Evolutionary conservation across 2,888 invertebrate species (phyloP).

Genomic region (Phalangium opilio): DNA sequence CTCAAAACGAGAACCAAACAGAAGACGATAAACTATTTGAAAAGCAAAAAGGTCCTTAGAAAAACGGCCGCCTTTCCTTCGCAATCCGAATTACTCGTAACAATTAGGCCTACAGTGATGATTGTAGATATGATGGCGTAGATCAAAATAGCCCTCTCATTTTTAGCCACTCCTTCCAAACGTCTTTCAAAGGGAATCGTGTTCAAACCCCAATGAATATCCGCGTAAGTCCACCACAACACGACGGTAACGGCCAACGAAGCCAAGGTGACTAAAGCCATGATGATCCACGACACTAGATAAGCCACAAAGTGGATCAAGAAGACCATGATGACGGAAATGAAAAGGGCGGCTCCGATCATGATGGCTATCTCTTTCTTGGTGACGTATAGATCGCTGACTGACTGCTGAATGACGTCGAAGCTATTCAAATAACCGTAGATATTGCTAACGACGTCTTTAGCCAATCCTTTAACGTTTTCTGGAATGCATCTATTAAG

Average conservation of each 20-base stretch:
- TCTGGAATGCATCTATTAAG: constrained; percentile 76
- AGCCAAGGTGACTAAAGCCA: constrained; percentile 58
- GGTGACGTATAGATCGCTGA: constrained; percentile 71
- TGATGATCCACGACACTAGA: constrained; percentile 72
- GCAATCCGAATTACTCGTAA: no score
- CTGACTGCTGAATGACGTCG: constrained; percentile 72
- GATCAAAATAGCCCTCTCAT: constrained; percentile 68
- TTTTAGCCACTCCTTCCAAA: constrained; percentile 62
- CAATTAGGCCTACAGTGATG: constrained; percentile 51
- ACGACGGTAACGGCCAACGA: constrained; percentile 52
- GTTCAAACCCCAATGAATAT: constrained; percentile 50
- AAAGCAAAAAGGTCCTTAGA: no score
- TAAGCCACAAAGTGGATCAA: constrained; percentile 68
- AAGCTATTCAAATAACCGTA: constrained; percentile 70
- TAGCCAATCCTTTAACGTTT: constrained; percentile 35
- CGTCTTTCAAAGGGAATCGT: constrained; percentile 35
- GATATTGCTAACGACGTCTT: constrained; percentile 49
- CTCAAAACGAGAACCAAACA: constrained; percentile 45
- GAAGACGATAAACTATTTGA: no score
- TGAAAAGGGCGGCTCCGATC: no score
- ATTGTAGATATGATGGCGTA: constrained; percentile 72
- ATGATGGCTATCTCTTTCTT: constrained; percentile 54
- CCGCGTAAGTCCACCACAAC: constrained; percentile 77
- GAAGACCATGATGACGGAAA: constrained; percentile 65
- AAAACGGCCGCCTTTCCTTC: no score